Base-by-base conservation (phyloP, 2,888 invertebrate genomes). In the Podabrus alpinus region DNA sequence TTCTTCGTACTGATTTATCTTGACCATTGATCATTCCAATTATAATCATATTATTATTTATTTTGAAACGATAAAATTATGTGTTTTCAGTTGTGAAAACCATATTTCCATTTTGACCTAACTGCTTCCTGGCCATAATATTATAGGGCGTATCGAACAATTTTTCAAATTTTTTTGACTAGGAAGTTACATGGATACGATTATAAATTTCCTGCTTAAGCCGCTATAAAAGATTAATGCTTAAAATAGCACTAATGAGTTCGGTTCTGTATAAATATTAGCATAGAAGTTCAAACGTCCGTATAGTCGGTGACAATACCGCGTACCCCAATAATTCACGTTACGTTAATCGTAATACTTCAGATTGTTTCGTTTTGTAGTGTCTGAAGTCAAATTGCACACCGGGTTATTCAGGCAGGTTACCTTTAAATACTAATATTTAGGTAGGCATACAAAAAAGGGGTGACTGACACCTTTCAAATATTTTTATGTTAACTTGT, bases 301-400 rank as follows among this genome's bases (percentile, higher is more conserved):
- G 60, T 62, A 29, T 19, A 73, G 24, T 21, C 69, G 64, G 45
- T 59, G 70, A 77, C 74, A 72, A 77, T 77, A 21, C 45, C 72
- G n/a, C 15, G 24, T 69, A 77, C 77, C 77, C 77, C 73, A 74
- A 72, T 74, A 72, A 64, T 74, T 69, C 71, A 73, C 71, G 75
- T 72, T 75, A 72, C 70, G 75, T 74, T 72, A 73, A 74, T 73
- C 73, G 74, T 77, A n/a, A n/a, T n/a, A 77, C 77, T 77, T 77
- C 77, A 77, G 69, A 77, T 67, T 77, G 74, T 77, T 69, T 75
- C 72, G 75, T 77, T 75, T 69, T 77, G 69, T 74, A 77, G 75
- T 75, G 77, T 60, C 73, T 67, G 67, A 71, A 77, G 77, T 77
- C 77, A 77, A 77, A 75, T 73, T 75, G 45, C 69, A 69, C 74